phyloP scores from a whole-genome alignment of 2,797 vertebrate genomes.

The Melanotaenia maccullochi region DNA sequence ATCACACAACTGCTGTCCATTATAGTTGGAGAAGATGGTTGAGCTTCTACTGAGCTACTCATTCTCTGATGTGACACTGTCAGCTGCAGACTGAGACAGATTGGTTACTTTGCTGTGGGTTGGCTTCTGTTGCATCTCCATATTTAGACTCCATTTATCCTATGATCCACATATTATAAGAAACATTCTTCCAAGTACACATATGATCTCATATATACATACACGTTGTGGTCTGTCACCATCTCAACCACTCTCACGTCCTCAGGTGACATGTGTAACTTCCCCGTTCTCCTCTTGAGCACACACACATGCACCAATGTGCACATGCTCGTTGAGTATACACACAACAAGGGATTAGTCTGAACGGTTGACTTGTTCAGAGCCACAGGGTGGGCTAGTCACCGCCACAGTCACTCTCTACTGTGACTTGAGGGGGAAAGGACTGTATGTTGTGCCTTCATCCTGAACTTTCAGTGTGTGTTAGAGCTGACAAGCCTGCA shows the following conservation, averaged over 20 bases:
- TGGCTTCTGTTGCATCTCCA: conserved; percentile 40
- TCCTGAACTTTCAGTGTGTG: conserved; percentile 33
- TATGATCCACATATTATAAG: conserved; percentile 56
- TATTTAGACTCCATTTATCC: conserved; percentile 53
- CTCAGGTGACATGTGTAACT: conserved; percentile 51
- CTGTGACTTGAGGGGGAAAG: conserved; percentile 46
- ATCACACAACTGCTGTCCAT: conserved; percentile 39
- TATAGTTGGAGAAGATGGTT: conserved; percentile 35
- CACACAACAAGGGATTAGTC: conserved; percentile 58
- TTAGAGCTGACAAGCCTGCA: conserved; percentile 36
- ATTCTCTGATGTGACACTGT: conserved; percentile 55
- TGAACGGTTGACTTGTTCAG: conserved; percentile 42
- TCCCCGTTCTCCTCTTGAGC: conserved; percentile 10
- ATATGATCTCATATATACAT: conserved; percentile 27
- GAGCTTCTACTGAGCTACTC: conserved; percentile 44
- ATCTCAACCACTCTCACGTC: conserved; percentile 40
- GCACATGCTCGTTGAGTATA: conserved; percentile 34
- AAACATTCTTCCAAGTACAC: conserved; percentile 15
- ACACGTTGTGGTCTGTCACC: conserved; percentile 13
- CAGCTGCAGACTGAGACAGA: conserved; percentile 61
- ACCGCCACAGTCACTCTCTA: conserved; percentile 55
- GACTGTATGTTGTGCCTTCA: conserved; percentile 25
- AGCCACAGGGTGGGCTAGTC: conserved; percentile 49
- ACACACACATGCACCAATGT: conserved; percentile 20
- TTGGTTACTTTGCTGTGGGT: conserved; percentile 41